These are phyloP conservation scores for Ptilonorhynchus violaceus DNA, from an alignment of 2,113 vertebrate genomes.

Conservation along the genomic window DNA sequence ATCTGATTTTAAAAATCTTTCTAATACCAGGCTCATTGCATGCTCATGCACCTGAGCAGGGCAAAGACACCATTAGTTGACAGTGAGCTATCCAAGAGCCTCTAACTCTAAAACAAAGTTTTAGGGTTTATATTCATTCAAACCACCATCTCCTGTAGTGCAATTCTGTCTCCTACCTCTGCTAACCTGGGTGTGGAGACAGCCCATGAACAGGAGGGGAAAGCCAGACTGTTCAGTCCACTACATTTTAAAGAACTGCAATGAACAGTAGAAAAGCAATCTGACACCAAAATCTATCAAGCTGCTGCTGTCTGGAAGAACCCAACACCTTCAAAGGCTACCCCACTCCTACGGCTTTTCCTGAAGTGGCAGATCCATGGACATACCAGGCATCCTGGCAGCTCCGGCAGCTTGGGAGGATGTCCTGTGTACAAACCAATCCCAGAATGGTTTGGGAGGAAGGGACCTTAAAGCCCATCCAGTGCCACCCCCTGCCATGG, in stretches of 20 bases:
- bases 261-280: background rate
- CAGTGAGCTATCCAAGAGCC: background rate
- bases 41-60: background rate
- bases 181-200: background rate
- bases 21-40: background rate
- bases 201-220: background rate
- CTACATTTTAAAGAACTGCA: background rate
- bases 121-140: background rate
- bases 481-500: background rate
- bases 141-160: background rate
- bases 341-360: background rate
- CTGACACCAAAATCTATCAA: background rate
- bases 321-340: rapidly evolving
- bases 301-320: background rate
- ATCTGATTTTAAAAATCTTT: background rate
- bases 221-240: background rate
- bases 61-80: background rate
- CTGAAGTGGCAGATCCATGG: background rate
- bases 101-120: background rate
- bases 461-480: background rate
- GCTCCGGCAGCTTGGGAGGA: background rate
- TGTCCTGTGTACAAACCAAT: background rate
- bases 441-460: background rate
- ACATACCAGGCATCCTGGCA: background rate
- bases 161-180: background rate